Evolutionary conservation across 2,113 vertebrate species (phyloP).

Genomic region (Motacilla alba): DNA sequence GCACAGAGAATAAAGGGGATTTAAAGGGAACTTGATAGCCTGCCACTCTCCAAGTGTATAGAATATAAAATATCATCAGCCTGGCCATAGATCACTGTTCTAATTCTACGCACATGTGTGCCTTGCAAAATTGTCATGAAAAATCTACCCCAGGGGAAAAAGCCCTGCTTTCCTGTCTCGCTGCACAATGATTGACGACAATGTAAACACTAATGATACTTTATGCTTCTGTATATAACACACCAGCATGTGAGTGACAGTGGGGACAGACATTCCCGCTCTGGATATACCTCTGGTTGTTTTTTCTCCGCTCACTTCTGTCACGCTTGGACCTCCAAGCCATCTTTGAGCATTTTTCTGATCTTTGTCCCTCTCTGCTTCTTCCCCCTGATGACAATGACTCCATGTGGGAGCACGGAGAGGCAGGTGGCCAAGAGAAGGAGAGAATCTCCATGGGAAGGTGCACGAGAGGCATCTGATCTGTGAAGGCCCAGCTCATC

Average conservation of each 20-base stretch:
- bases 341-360: neutral
- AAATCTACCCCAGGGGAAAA: neutral
- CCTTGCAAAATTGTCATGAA: constrained; percentile 17
- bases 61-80: neutral
- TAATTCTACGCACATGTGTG: neutral
- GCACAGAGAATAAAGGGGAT: neutral
- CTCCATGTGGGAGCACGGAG: neutral
- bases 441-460: neutral
- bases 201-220: constrained; percentile 27
- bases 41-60: neutral
- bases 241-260: neutral
- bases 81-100: neutral
- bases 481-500: constrained; percentile 29
- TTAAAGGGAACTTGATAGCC: neutral
- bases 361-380: neutral
- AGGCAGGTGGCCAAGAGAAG: neutral
- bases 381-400: neutral
- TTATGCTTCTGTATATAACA: neutral
- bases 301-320: neutral
- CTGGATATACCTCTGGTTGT: neutral
- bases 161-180: neutral
- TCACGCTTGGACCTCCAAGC: neutral
- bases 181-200: neutral
- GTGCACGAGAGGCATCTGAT: neutral
- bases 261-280: neutral